A percentile compares a stretch with the other conserved stretches of the same genome.
phyloP scores from a whole-genome alignment of 2,888 invertebrate species.

The Bombylius discolor region DNA sequence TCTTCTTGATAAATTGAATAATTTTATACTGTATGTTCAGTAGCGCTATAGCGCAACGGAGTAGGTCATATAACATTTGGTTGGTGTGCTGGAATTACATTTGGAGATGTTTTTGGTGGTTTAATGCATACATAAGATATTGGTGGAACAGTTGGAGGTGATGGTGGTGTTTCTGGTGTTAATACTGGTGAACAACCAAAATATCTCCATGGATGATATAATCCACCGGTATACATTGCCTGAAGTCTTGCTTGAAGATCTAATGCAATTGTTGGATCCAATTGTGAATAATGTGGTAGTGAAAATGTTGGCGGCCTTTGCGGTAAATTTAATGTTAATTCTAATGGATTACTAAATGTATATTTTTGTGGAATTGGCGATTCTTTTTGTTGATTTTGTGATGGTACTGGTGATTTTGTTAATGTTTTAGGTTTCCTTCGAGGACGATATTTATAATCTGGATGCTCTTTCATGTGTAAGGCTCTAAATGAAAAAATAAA shows the following conservation, averaged over 20 bases:
- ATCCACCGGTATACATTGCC: constrained; percentile 35
- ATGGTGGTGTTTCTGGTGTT: constrained; percentile 34
- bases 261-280: constrained; percentile 35
- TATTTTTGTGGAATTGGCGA: constrained; percentile 23
- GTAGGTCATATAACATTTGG: constrained; percentile 38
- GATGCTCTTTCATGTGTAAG: constrained; percentile 86
- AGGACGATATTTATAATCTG: constrained; percentile 84
- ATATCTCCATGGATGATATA: constrained; percentile 37
- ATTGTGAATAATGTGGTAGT: constrained; percentile 28
- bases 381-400: constrained; percentile 17
- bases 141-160: constrained; percentile 22
- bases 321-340: constrained; percentile 28
- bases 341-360: constrained; percentile 31
- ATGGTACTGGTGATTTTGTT: constrained; percentile 44
- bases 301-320: constrained; percentile 21
- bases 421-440: constrained; percentile 75
- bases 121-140: constrained; percentile 25
- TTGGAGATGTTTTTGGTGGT: constrained; percentile 32
- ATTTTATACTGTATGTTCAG: constrained; percentile 29
- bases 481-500: constrained; percentile 50
- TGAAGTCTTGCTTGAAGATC: constrained; percentile 34
- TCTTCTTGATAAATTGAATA: too few species aligned
- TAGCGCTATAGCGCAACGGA: constrained; percentile 36
- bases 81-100: constrained; percentile 17
- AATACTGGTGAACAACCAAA: constrained; percentile 31